Evolutionary conservation across 1,140 invertebrate genomes (phyloP).

Genomic region (Formica exsecta): DNA sequence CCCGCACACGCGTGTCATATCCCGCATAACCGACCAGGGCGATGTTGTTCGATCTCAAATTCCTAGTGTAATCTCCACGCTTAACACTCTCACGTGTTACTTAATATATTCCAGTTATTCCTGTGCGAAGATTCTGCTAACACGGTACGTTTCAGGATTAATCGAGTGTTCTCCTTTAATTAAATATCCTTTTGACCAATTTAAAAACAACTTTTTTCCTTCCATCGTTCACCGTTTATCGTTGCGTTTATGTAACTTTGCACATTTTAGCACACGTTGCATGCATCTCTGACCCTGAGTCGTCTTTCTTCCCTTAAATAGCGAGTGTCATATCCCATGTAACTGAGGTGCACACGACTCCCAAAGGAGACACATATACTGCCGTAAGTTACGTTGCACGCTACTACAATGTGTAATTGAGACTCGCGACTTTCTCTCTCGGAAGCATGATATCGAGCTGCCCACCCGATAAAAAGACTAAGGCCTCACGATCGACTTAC

Average conservation of each 20-base stretch:
- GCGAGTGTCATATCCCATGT: constrained; percentile 64
- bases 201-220: too few species aligned
- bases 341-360: constrained; percentile 39
- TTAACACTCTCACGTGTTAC: background rate
- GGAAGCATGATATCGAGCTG: constrained; percentile 64
- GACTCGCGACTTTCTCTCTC: constrained; percentile 69
- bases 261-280: too few species aligned
- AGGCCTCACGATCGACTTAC: background rate
- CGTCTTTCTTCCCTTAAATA: constrained; percentile 32
- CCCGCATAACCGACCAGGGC: constrained; percentile 21
- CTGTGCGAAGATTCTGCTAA: background rate
- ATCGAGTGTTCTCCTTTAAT: too few species aligned
- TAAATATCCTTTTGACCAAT: too few species aligned
- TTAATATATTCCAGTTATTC: background rate
- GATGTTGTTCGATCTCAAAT: constrained; percentile 32
- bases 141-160: background rate
- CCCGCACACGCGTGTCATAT: constrained; percentile 11
- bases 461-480: constrained; percentile 48
- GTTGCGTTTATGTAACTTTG: too few species aligned
- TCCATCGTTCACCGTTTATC: too few species aligned
- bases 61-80: constrained; percentile 1
- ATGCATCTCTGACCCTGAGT: too few species aligned
- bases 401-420: constrained; percentile 61
- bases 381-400: constrained; percentile 54
- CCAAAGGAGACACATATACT: constrained; percentile 20